Base-by-base conservation (phyloP, 2,797 vertebrate genomes). In the Halcyon chelicuti region DNA sequence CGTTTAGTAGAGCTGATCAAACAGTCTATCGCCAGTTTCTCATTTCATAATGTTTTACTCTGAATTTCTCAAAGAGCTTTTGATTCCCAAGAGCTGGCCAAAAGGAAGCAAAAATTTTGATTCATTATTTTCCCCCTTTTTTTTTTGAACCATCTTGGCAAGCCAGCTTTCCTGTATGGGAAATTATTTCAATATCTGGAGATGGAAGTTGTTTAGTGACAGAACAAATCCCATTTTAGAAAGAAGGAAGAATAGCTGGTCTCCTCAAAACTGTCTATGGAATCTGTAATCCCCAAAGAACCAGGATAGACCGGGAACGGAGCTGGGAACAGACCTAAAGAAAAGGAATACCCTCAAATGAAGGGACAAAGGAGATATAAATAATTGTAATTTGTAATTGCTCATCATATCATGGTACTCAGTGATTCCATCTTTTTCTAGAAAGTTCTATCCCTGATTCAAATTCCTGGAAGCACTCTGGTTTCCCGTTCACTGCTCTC, bases 31-130 rank as follows among this genome's bases (percentile, higher is more conserved):
- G 1, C 74, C 40, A 62, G 60, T 76, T 54, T 44, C 77, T 84
- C 74, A 68, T 87, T 94, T 91, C 54, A 84, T 74, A 47, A 78
- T 62, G 66, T 82, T 94, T 90, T 83, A 88, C 83, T 47, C 58
- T 51, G 66, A 86, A 66, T 68, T 73, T 90, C 54, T 78, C 70
- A 22, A 74, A 81, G 29, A 92, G 52, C 57, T 88, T 77, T 96
- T 87, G 55, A 58, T 91, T 94, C 85, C 55, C 55, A 21, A 68
- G 49, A 77, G 71, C 52, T 55, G n/a, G 65, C 82, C 49, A 86
- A 87, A 85, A 4, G 13, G 70, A 83, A 87, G 42, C 39, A 57
- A 78, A 93, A 88, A 42, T 39, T 25, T 29, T 29, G 33, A 71
- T 49, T 90, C 40, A n/a, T 95, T 78, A 66, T 67, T 91, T 93